A percentile compares a stretch with the other conserved stretches of the same genome.
Evolutionary conservation across 2,888 invertebrate genomes (phyloP).

Genomic region (Drosophila affinis): DNA sequence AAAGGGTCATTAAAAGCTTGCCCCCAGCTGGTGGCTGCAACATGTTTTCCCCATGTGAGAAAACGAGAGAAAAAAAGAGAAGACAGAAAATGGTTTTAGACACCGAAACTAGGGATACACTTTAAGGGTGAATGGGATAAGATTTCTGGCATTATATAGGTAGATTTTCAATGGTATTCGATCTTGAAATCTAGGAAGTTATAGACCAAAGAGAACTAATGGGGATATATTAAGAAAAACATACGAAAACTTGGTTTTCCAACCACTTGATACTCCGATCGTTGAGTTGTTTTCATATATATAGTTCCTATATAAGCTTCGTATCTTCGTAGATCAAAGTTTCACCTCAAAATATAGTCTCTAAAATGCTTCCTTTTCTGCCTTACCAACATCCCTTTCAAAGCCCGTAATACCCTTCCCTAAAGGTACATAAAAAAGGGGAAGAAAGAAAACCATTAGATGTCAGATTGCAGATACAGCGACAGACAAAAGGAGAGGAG

Average conservation of each 20-base stretch:
- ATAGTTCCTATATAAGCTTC: no score
- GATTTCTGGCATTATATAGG: no score
- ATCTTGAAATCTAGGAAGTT: no score
- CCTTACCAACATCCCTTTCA: not conserved
- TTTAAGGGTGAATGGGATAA: no score
- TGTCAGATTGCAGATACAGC: not conserved
- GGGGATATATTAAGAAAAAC: no score
- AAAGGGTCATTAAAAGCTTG: slow-evolving; percentile 14
- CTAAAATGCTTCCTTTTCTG: not conserved
- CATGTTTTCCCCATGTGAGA: slow-evolving; percentile 1
- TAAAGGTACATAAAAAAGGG: not conserved
- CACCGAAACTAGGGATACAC: no score
- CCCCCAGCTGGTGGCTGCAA: not conserved
- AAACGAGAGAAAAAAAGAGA: slow-evolving; percentile 38
- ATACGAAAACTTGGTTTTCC: no score
- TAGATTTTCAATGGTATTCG: no score
- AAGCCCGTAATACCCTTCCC: not conserved
- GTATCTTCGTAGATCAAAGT: not conserved
- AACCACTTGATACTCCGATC: no score
- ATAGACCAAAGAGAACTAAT: no score
- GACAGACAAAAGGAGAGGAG: not conserved
- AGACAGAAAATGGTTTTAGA: not conserved
- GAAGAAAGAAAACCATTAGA: not conserved
- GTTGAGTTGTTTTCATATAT: no score
- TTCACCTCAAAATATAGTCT: not conserved